phyloP scores from a whole-genome alignment of 2,113 vertebrate species.

The Oceanodroma tethys region DNA sequence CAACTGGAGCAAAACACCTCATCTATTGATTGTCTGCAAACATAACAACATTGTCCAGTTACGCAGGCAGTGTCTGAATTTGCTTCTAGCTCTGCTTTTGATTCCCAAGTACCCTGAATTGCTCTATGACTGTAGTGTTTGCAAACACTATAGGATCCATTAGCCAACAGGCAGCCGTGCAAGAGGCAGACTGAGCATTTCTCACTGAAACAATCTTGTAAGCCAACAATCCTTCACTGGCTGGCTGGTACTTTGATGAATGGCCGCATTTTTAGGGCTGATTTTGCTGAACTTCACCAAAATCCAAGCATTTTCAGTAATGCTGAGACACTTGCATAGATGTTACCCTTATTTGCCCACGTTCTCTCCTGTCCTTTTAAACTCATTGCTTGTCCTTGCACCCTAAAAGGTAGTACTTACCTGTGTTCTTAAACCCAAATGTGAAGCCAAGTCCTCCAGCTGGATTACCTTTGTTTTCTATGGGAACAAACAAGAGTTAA shows the following conservation, averaged over 20 bases:
- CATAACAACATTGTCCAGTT: not conserved
- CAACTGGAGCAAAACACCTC: not conserved
- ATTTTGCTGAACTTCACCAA: not conserved
- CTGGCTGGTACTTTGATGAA: not conserved
- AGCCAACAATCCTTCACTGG: not conserved
- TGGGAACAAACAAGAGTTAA: not conserved
- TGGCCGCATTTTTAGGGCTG: not conserved
- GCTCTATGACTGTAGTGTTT: not conserved
- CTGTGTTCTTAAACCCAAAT: slow-evolving; percentile 91
- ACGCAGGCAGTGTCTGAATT: not conserved
- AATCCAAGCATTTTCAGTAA: not conserved
- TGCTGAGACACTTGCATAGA: not conserved
- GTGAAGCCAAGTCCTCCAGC: slow-evolving; percentile 92
- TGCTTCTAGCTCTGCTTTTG: not conserved
- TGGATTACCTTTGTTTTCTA: slow-evolving; percentile 92
- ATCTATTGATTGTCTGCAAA: not conserved
- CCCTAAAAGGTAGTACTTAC: slow-evolving; percentile 47
- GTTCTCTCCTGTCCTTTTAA: not conserved
- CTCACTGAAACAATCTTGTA: not conserved
- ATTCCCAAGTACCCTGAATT: not conserved
- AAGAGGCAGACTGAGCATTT: not conserved
- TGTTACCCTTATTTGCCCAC: not conserved
- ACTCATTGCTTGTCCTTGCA: not conserved
- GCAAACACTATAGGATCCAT: not conserved
- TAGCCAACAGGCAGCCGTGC: not conserved